Evolutionary conservation across 2,888 invertebrate species (phyloP).

Genomic region (Melanchra persicariae): DNA sequence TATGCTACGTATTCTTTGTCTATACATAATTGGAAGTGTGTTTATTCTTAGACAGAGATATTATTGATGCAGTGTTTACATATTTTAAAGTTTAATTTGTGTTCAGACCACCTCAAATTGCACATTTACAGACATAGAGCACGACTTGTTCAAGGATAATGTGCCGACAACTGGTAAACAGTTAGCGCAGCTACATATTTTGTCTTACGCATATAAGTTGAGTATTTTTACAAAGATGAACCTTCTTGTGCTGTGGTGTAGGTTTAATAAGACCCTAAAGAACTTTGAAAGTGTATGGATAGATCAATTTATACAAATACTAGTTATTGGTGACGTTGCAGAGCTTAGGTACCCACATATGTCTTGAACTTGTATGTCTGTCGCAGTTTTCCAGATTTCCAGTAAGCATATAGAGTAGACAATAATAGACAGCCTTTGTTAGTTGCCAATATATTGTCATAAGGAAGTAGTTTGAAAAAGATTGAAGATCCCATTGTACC

Average conservation of each 20-base stretch:
- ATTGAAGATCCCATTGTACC: slow-evolving; percentile 34
- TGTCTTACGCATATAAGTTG: slow-evolving; percentile 31
- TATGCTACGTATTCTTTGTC: slow-evolving; percentile 14
- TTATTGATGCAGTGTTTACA: slow-evolving; percentile 58
- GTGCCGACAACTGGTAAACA: slow-evolving; percentile 65
- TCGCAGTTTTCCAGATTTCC: slow-evolving; percentile 2
- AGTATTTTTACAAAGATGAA: slow-evolving; percentile 2
- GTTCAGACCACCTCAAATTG: slow-evolving; percentile 78
- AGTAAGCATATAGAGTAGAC: not conserved
- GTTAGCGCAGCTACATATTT: slow-evolving; percentile 53
- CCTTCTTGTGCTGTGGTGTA: not conserved
- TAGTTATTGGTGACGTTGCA: not conserved
- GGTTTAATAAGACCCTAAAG: too few species aligned
- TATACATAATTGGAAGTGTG: slow-evolving; percentile 3
- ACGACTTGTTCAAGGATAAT: slow-evolving; percentile 85
- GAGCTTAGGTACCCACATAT: not conserved
- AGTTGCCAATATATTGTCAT: slow-evolving; percentile 39
- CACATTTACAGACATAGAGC: slow-evolving; percentile 79
- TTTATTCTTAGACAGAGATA: slow-evolving; percentile 31
- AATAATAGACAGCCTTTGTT: slow-evolving; percentile 28
- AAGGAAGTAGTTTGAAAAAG: slow-evolving; percentile 38
- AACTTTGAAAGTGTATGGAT: too few species aligned
- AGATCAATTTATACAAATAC: too few species aligned
- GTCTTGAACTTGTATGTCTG: not conserved
- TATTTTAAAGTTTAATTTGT: slow-evolving; percentile 76